A percentile compares a stretch with the other conserved stretches of the same genome.
phyloP scores from a whole-genome alignment of 2,113 vertebrate genomes.

The Chauna torquata region DNA sequence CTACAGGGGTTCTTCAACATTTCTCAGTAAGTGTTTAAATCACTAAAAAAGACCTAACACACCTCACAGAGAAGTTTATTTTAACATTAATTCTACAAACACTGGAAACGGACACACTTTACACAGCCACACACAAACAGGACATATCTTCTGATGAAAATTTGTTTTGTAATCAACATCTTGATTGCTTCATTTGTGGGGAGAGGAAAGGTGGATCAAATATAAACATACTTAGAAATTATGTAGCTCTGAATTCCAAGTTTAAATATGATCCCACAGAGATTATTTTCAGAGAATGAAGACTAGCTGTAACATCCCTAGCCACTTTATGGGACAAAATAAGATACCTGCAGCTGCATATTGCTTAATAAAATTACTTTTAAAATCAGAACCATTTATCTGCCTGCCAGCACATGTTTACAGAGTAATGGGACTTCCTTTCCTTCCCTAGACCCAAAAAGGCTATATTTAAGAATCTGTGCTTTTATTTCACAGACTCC shows the following conservation, averaged over 20 bases:
- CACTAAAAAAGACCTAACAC: neutral
- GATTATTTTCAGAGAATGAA: neutral
- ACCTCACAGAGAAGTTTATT: constrained; percentile 5
- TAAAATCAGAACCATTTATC: neutral
- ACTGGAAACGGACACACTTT: neutral
- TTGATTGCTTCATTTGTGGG: constrained; percentile 25
- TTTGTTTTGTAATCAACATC: constrained; percentile 10
- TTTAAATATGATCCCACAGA: neutral
- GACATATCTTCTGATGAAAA: neutral
- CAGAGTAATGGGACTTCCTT: neutral
- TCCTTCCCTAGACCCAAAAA: neutral
- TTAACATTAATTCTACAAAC: neutral
- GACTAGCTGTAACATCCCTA: constrained; percentile 5
- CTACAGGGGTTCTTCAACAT: neutral
- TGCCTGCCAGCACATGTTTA: constrained; percentile 43
- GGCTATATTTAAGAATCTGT: constrained; percentile 1
- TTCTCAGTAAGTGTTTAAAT: neutral
- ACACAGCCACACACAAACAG: neutral
- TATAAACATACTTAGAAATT: constrained; percentile 31
- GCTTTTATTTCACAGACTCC: neutral
- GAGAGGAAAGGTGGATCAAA: constrained; percentile 22
- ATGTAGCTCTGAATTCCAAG: neutral
- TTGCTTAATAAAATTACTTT: neutral
- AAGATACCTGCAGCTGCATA: constrained; percentile 9
- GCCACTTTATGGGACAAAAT: neutral